Base-by-base conservation (phyloP, 2,797 vertebrate species). In the Amazona ochrocephala region DNA sequence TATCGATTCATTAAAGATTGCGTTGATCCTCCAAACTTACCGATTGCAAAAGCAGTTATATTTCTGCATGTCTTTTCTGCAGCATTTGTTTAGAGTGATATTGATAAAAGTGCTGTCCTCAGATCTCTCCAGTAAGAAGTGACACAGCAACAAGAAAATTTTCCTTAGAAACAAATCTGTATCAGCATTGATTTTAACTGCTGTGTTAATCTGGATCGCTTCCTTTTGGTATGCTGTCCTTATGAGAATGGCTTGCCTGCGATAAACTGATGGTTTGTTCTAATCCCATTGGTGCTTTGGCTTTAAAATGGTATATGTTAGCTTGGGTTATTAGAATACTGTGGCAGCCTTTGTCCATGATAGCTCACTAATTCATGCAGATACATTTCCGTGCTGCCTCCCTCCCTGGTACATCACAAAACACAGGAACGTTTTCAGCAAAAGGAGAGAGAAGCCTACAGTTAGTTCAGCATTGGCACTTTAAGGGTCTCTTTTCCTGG, bases 241-340 rank as follows among this genome's bases (percentile, higher is more conserved):
- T 85, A 79, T 60, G n/a, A 96, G 85, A 72, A 65, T 64, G 42
- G 51, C 56, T 61, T 86, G 37, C 51, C 85, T 80, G 92, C 81
- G 54, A 10, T 29, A 39, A 80, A 64, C 41, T 14, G 76, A 5
- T 87, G 41, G 23, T 81, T 90, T 87, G 39, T 83, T 62, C n/a
- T 68, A 50, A 24, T 83, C 16, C 21, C 9, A 3, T 39, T 65
- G 51, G 41, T 77, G 42, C 73, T 97, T 94, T 94, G 70, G 58
- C 73, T 89, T 95, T 93, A 58, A 87, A 89, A 76, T 79, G 44
- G 42, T 88, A 2, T 70, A 22, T 78, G 13, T 78, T 78, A 86
- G 41, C 62, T 89, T 92, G 77, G 9, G 8, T 67, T 77, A 10
- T 88, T 53, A 79, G 53, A 67, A 27, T 81, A 42, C 37, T 70